Conservation (phyloP, 2,797 vertebrate species). For the Spinibarbus caldwelli region DNA sequence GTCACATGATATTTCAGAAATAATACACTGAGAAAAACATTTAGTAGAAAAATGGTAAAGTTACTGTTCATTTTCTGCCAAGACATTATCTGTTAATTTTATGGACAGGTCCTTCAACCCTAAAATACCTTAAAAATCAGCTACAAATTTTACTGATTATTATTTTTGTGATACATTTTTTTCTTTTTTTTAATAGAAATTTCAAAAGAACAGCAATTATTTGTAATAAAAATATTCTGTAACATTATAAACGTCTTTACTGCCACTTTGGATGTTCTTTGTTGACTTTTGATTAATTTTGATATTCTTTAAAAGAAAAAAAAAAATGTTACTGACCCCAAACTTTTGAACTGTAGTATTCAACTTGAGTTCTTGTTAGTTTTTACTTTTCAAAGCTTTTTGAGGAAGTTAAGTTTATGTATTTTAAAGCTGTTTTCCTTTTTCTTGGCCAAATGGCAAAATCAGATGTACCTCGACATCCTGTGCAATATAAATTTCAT, state of each 20-base stretch:
- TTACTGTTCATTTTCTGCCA: not conserved
- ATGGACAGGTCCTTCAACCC: not conserved
- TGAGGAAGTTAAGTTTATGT: not conserved
- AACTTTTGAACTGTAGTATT: not conserved
- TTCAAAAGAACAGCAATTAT: not conserved
- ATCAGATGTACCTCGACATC: slow-evolving; percentile 2
- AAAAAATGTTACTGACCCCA: no score
- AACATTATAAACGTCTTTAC: not conserved
- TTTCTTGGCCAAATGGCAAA: not conserved
- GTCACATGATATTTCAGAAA: not conserved
- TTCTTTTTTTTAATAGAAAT: no score
- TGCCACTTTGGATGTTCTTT: not conserved
- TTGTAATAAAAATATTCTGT: not conserved
- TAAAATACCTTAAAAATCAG: no score
- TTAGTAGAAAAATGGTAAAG: not conserved
- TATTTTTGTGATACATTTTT: no score
- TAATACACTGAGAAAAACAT: no score
- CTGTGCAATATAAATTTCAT: slow-evolving; percentile 68
- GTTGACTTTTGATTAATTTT: not conserved
- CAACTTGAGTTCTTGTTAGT: not conserved
- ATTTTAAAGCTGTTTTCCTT: not conserved
- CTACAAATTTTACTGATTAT: no score
- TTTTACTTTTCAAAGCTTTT: not conserved
- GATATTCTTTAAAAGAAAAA: not conserved
- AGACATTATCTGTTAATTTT: not conserved